Evolutionary conservation across 1,140 invertebrate species (phyloP), one percentile per base, ranked within the genome.

Genomic region (Gonatopus flavifemur): DNA sequence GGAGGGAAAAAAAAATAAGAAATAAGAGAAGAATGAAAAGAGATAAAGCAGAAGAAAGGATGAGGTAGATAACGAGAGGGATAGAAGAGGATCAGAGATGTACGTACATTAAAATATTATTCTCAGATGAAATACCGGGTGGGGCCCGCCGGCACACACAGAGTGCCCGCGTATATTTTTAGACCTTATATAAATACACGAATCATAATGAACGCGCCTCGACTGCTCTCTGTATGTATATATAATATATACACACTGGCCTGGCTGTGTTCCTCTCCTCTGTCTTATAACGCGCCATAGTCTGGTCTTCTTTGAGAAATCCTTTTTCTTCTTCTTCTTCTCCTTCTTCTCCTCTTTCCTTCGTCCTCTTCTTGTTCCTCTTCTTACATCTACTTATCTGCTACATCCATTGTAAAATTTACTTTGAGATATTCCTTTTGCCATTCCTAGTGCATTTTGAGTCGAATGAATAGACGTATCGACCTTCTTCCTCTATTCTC

Each of bases 121-220:
- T 76, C 74, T 76, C 74, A 76, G 74, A 77, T 77, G 74, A 76
- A 76, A 77, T 76, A 76, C 72, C 75, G 75, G 74, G 72, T 69
- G 75, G 72, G 70, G 74, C 69, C 65, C 69, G 72, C 60, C 69
- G 66, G 67, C 72, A 70, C 64, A 66, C 25, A n/a, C n/a, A n/a
- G n/a, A 38, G 52, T 32, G 69, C 70, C 66, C 59, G 59, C 62
- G 71, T 72, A 75, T 77, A 77, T 77, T 76, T 77, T 77, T 77
- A 76, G 74, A 77, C 70, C 70, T 73, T 77, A 76, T 77, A 76
- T 77, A 77, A 77, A 77, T 77, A 77, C 71, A 76, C 75, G 74
- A 77, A 77, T 77, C 72, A 77, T 77, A 77, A 77, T 77, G 73
- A 77, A 77, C 66, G 71, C 66, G 62, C 64, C 52, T 56, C 57